These are phyloP conservation scores for Nyctibius bracteatus DNA, from an alignment of 2,113 vertebrate genomes.

Conservation along the genomic window DNA sequence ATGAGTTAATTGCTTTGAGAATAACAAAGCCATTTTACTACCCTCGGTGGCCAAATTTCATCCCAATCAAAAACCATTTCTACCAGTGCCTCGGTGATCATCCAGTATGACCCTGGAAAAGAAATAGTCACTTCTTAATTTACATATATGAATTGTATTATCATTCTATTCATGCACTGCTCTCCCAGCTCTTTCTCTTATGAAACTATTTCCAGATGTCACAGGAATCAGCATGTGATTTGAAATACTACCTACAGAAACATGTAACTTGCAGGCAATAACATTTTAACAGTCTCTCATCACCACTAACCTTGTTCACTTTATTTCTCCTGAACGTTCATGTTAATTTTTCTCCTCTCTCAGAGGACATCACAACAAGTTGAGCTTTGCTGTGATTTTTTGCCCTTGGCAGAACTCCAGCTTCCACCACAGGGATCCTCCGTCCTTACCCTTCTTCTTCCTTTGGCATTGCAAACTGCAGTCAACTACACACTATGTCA, in stretches of 20 bases:
- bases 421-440: not conserved
- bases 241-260: constrained; percentile 1
- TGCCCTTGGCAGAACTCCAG: not conserved
- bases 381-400: not conserved
- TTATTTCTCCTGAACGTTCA: not conserved
- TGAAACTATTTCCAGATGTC: not conserved
- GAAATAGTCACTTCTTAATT: not conserved
- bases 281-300: not conserved
- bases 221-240: not conserved
- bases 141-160: not conserved
- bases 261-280: not conserved
- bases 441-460: not conserved
- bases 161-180: not conserved
- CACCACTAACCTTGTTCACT: not conserved
- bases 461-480: not conserved
- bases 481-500: not conserved
- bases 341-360: not conserved
- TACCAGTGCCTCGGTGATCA: not conserved
- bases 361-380: not conserved
- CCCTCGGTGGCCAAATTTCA: not conserved
- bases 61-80: not conserved
- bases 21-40: not conserved
- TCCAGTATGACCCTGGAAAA: not conserved
- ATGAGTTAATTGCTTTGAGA: not conserved
- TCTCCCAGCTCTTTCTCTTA: not conserved